Evolutionary conservation across 2,888 invertebrate species (phyloP).

Genomic region (Patella caerulea): DNA sequence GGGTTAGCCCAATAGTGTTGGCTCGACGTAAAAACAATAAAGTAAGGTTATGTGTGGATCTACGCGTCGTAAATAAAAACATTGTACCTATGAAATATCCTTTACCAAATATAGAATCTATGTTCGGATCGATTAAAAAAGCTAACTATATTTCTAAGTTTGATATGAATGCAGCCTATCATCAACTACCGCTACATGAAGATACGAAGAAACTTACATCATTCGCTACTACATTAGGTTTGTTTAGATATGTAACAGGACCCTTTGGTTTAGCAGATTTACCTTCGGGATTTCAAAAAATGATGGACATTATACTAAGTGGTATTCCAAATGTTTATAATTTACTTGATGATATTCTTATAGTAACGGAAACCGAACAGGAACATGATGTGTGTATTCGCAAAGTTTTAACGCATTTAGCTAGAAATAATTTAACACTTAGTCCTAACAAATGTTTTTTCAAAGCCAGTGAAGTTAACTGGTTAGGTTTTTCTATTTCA

Average conservation of each 20-base stretch:
- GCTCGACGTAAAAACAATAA: background rate
- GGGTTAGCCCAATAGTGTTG: background rate
- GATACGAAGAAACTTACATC: background rate
- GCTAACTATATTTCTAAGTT: background rate
- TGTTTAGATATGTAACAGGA: background rate
- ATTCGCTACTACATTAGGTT: background rate
- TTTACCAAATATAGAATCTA: background rate
- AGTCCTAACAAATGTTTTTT: too few species aligned
- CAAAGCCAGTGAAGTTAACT: too few species aligned
- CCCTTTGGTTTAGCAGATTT: background rate
- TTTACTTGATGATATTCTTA: background rate
- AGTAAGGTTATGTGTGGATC: background rate
- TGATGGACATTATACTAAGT: background rate
- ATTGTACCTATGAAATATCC: slow-evolving; percentile 3
- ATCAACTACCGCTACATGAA: background rate
- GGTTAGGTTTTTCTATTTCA: background rate
- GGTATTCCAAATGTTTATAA: slow-evolving; percentile 1
- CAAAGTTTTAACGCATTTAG: background rate
- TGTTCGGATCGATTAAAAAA: background rate
- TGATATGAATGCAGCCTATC: background rate
- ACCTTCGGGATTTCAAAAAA: background rate
- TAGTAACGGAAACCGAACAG: background rate
- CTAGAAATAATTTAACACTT: too few species aligned
- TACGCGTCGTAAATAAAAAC: background rate
- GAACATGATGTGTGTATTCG: background rate